Conservation (phyloP, 2,888 invertebrate genomes). For the Cataglyphis altisquamis region DNA sequence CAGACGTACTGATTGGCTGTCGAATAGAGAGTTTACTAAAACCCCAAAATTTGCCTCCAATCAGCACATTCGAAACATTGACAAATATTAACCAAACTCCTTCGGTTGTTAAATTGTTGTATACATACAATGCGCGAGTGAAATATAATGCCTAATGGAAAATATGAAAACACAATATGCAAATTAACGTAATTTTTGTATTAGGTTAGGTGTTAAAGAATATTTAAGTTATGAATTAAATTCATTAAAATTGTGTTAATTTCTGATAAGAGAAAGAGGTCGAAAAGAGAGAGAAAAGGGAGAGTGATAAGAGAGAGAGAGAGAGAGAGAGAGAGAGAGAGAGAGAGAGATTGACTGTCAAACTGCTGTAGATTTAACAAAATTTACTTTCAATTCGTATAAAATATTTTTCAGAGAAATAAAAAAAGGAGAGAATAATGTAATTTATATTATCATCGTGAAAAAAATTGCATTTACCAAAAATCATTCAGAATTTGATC, state of each 20-base stretch:
- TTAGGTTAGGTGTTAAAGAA: neutral
- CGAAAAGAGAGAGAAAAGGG: no score
- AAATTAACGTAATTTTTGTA: neutral
- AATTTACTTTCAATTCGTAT: neutral
- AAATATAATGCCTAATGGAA: neutral
- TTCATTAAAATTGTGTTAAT: neutral
- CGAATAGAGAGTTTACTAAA: no score
- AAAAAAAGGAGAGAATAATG: neutral
- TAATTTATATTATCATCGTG: neutral
- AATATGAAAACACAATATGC: neutral
- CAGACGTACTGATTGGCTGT: no score
- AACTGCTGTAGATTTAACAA: neutral
- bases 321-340: neutral
- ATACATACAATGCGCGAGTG: neutral
- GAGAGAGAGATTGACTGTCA: neutral
- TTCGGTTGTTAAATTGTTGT: neutral
- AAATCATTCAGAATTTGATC: neutral
- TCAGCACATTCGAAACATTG: neutral
- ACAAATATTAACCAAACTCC: no score
- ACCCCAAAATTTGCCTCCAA: neutral
- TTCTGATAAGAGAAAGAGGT: neutral
- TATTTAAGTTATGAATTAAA: neutral
- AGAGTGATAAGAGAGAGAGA: neutral
- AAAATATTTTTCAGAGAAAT: neutral
- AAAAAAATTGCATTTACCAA: neutral